Evolutionary conservation across 2,888 invertebrate species (phyloP), one percentile per base, ranked within the genome.

Genomic region (Ommatoiulus sabulosus): DNA sequence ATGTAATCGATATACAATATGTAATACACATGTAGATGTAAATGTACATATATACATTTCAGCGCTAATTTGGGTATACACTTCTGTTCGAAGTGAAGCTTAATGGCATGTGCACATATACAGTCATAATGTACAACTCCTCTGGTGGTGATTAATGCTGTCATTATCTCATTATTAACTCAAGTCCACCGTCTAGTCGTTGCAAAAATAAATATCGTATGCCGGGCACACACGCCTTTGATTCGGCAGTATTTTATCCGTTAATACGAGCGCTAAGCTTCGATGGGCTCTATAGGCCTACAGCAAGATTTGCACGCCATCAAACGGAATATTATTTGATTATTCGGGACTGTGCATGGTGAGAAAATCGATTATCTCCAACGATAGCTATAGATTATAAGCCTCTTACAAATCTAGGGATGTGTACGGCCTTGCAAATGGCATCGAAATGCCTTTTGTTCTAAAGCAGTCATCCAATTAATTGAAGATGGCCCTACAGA

Each of bases 381-480:
- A 80, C 80, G 80, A 80, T 80, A 80, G 80, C 80, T 80, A 35
- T 35, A 35, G 80, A 80, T 80, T 80, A 80, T 80, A 80, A 80
- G 80, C 80, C 80, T 35, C 80, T 80, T 80, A 80, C 80, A 35
- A 80, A 80, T 80, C 80, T 80, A 24, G 0, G 20, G 72, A 20
- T 72, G 72, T 72, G 35, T 80, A 35, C 8, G 35, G 80, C 80
- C 35, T 80, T 35, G 80, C 80, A 80, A 43, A 80, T 80, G 80
- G 80, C 80, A 80, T 80, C 80, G 80, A 80, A 80, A 80, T 80
- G 80, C 80, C 52, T 80, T 80, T 80, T 80, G 80, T 80, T 80
- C 80, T 80, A 80, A 80, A 80, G 80, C 80, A 80, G 35, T 80
- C 80, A 80, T 80, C 35, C 80, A 80, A 80, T 80, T 80, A 80